Evolutionary conservation across 2,888 invertebrate species (phyloP).

Genomic region (Schrankia costaestrigalis): DNA sequence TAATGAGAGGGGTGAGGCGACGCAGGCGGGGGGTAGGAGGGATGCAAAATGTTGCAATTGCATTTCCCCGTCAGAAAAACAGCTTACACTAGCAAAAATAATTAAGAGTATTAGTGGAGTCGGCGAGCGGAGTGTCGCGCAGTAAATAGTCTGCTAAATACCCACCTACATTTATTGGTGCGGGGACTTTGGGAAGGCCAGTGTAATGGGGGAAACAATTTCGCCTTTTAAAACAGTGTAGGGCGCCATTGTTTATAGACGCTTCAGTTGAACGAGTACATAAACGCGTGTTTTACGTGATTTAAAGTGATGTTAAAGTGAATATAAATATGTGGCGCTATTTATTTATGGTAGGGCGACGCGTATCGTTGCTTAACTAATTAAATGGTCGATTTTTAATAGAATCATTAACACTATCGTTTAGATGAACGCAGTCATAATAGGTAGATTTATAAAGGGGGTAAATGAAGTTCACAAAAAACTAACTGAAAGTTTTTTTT

Average conservation of each 20-base stretch:
- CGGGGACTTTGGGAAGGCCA: slow-evolving; percentile 58
- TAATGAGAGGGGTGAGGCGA: slow-evolving; percentile 62
- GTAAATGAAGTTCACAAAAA: too few relatives aligned
- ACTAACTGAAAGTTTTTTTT: too few relatives aligned
- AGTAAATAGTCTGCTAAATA: slow-evolving; percentile 77
- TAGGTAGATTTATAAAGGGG: too few relatives aligned
- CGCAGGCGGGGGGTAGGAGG: slow-evolving; percentile 39
- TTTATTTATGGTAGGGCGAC: slow-evolving; percentile 15
- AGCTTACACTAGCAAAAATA: slow-evolving; percentile 79
- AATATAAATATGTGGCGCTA: slow-evolving; percentile 23
- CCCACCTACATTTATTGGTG: slow-evolving; percentile 77
- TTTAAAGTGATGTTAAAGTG: slow-evolving; percentile 31
- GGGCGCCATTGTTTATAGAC: slow-evolving; percentile 55
- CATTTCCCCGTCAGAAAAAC: slow-evolving; percentile 76
- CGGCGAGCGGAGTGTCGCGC: slow-evolving; percentile 69
- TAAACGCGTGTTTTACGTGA: slow-evolving; percentile 28
- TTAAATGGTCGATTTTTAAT: too few relatives aligned
- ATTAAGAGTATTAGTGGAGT: slow-evolving; percentile 78
- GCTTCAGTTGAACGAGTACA: slow-evolving; percentile 31
- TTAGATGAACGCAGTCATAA: too few relatives aligned
- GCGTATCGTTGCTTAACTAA: too few relatives aligned
- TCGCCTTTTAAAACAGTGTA: slow-evolving; percentile 66
- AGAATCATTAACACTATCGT: too few relatives aligned
- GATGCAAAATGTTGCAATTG: slow-evolving; percentile 78
- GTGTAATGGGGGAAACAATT: slow-evolving; percentile 71